Percentiles rank a stretch among this genome's conserved stretches.
Conservation (phyloP, 2,797 vertebrate genomes). For the Emys orbicularis region DNA sequence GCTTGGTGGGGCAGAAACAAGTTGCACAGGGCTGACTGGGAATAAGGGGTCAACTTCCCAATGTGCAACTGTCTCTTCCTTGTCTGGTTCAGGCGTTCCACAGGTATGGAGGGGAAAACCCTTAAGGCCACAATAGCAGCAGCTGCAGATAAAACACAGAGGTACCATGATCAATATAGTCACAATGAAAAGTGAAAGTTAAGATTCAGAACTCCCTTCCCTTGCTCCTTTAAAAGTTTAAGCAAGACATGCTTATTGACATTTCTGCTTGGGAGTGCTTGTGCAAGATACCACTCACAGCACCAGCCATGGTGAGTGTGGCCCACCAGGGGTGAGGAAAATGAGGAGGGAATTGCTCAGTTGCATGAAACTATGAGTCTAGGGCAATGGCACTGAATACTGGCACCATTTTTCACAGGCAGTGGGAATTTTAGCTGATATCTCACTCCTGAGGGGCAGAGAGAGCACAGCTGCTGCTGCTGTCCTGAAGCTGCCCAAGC, state of each 20-base stretch:
- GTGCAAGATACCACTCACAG: too few species aligned
- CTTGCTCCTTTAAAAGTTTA: background rate
- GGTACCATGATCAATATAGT: background rate
- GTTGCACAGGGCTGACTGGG: too few species aligned
- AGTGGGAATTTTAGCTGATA: too few species aligned
- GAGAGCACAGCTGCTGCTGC: background rate
- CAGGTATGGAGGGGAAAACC: background rate
- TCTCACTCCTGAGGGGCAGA: background rate
- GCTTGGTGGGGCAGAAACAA: too few species aligned
- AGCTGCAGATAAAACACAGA: background rate
- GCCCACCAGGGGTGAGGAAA: too few species aligned
- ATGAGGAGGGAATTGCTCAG: too few species aligned
- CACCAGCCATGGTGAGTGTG: too few species aligned
- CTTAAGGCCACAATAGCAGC: background rate
- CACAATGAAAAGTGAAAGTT: background rate
- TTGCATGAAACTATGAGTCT: too few species aligned
- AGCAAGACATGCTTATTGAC: background rate
- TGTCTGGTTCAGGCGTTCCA: background rate
- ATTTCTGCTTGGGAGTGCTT: too few species aligned
- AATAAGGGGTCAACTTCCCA: too few species aligned
- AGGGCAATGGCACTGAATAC: too few species aligned
- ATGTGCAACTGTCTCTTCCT: background rate
- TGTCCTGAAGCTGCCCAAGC: background rate
- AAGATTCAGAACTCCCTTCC: background rate
- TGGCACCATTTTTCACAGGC: too few species aligned